These are phyloP conservation scores for Euclidia mi DNA, from an alignment of 2,888 invertebrate genomes.

Conservation along the genomic window DNA sequence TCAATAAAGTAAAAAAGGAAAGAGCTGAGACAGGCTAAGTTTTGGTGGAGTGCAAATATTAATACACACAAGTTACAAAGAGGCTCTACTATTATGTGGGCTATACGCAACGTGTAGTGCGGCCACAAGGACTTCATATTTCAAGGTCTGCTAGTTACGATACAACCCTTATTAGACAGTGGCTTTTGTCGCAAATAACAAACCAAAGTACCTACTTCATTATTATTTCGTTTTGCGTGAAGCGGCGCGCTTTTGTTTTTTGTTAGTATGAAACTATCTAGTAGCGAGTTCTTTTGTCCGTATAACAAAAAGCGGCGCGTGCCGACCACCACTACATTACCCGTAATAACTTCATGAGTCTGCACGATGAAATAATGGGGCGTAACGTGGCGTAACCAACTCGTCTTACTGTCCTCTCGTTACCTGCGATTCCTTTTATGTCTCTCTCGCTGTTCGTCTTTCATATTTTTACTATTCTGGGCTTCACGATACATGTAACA, in stretches of 20 bases:
- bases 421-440: conserved; percentile 64
- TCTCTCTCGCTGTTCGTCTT: conserved; percentile 33
- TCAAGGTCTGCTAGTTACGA: conserved; percentile 40
- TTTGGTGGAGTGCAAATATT: neutral
- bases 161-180: conserved; percentile 49
- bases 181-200: conserved; percentile 45
- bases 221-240: conserved; percentile 55
- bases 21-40: conserved; percentile 5
- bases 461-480: conserved; percentile 18
- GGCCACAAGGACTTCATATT: conserved; percentile 44
- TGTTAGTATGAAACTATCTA: conserved; percentile 70
- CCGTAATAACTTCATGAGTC: conserved; percentile 78
- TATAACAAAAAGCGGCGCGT: conserved; percentile 72
- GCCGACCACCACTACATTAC: conserved; percentile 76
- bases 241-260: conserved; percentile 57
- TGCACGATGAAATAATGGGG: conserved; percentile 73
- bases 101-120: conserved; percentile 34
- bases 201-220: conserved; percentile 50
- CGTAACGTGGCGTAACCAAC: conserved; percentile 63
- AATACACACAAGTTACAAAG: neutral
- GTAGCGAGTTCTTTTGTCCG: conserved; percentile 70
- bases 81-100: conserved; percentile 27
- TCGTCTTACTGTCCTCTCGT: conserved; percentile 62
- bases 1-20: conserved; percentile 11
- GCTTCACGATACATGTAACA: conserved; percentile 31